A percentile compares a stretch with the other conserved stretches of the same genome.
Evolutionary conservation across 2,888 invertebrate species (phyloP).

Genomic region (Pocota personata): DNA sequence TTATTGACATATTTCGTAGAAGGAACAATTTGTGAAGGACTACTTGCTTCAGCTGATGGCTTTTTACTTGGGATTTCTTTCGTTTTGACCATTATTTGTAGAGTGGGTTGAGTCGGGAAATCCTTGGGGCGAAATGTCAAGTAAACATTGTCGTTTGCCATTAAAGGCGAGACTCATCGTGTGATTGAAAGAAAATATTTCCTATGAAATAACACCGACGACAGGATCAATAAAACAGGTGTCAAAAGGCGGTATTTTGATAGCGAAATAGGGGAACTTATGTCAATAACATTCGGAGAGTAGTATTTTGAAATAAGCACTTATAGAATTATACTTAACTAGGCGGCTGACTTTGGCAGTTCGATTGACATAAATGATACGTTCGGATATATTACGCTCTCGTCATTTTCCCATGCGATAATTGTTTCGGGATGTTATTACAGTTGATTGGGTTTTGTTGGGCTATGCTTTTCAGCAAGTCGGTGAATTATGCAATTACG

Average conservation of each 20-base stretch:
- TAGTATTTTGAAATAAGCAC: too few species aligned
- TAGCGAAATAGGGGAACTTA: too few species aligned
- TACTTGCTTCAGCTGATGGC: neutral
- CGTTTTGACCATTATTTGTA: slow-evolving; percentile 51
- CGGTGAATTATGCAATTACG: too few species aligned
- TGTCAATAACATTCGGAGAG: too few species aligned
- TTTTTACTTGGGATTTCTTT: neutral
- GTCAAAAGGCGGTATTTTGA: slow-evolving; percentile 34
- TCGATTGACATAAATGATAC: slow-evolving; percentile 9
- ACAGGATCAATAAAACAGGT: slow-evolving; percentile 34
- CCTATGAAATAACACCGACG: neutral
- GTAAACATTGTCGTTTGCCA: slow-evolving; percentile 64
- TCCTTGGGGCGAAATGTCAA: slow-evolving; percentile 26
- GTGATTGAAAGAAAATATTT: slow-evolving; percentile 33
- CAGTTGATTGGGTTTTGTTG: neutral
- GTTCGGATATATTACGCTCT: neutral
- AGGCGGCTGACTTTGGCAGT: neutral
- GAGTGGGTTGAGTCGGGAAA: slow-evolving; percentile 1
- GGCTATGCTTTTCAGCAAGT: neutral
- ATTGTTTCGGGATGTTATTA: neutral
- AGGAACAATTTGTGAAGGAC: slow-evolving; percentile 32
- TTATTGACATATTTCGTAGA: slow-evolving; percentile 70
- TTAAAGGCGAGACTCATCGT: slow-evolving; percentile 33
- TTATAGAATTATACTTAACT: too few species aligned
- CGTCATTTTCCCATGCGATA: neutral